Evolutionary conservation across 2,797 vertebrate genomes (phyloP), one percentile per base, ranked within the genome.

Genomic region (Florisuga fusca): DNA sequence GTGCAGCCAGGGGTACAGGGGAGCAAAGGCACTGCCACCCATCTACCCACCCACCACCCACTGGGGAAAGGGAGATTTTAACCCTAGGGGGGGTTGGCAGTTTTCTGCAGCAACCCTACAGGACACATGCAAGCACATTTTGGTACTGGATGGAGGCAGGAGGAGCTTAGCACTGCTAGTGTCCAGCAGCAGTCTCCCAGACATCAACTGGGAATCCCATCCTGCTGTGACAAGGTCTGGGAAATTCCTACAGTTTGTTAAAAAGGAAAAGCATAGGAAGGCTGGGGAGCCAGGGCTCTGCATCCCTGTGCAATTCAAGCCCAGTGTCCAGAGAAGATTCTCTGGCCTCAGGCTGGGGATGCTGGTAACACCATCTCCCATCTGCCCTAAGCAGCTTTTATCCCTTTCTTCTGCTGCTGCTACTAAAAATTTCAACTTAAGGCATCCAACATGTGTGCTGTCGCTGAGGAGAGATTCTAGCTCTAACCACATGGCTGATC

Each of bases 51-150:
- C 38, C 38, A 38, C 13, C 38, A 38, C 38, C 38, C 38, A 22
- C 71, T 33, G 25, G 1, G 8, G 22, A 41, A 76, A 36, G 25
- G 29, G 59, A 0, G 1, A 27, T 38, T 89, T 77, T 53, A 9
- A 8, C 1, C 1, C 36, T 0, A n/a, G 2, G 2, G 4, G 41
- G 27, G 33, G 12, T 33, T 7, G 25, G 25, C 1, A 1, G 1
- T 31, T 36, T 29, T 36, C 58, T 7, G 12, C 31, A 48, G 46
- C 31, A 15, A 9, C 12, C 31, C 31, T 9, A 0, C 2, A 1
- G 29, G 41, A 31, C 16, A 10, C 2, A 1, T 6, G 12, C 22
- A 7, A 1, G 1, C 15, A 10, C 18, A 0, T 1, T 20, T 51
- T 9, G 38, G 16, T 3, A 22, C 1, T 6, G 23, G 48, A 61